Evolutionary conservation across 2,888 invertebrate genomes (phyloP), one percentile per base, ranked within the genome.

Genomic region (Listrodromus nycthemerus): DNA sequence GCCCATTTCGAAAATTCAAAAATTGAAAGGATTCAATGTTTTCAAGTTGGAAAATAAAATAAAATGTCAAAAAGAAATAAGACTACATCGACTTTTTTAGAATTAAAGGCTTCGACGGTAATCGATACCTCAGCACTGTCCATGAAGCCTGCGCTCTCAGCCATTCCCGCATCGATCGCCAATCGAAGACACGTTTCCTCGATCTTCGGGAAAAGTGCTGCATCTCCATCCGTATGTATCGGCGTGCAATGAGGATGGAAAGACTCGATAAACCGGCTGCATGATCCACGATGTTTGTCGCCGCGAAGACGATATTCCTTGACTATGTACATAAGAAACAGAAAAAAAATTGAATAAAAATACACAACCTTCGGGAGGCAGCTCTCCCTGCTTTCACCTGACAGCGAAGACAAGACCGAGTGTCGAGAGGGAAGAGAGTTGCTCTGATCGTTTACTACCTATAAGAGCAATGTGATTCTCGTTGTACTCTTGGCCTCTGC

Each of bases 311-410:
- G 81, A 78, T 65, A 70, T 74, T 16, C 69, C 61, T 30, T 37
- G 74, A 74, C 74, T 45, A 48, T 55, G 48, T 33, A 37, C 37
- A 37, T 10, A 37, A 10, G 10, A 37, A 33, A 33, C 7, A 33
- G 0, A 33, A 33, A 33, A 75, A 37, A 21, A 48, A 13, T 37
- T 37, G 6, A 37, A 37, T 37, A 74, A 30, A 74, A 48, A 63
- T 33, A 65, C 27, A 65, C 48, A 84, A 80, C 65, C 70, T 69
- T 75, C 24, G 63, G 67, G 71, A 80, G 70, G 65, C 70, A 81
- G 81, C 84, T 84, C 73, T 84, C 78, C 74, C 77, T 84, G 84
- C 84, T 84, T 84, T 84, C 84, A 84, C 80, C 84, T 74, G 65
- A 78, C 81, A 66, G 63, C 73, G 30, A 63, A 69, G 69, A 84